phyloP scores from a whole-genome alignment of 2,113 vertebrate species.

The Rhinoderma darwinii region DNA sequence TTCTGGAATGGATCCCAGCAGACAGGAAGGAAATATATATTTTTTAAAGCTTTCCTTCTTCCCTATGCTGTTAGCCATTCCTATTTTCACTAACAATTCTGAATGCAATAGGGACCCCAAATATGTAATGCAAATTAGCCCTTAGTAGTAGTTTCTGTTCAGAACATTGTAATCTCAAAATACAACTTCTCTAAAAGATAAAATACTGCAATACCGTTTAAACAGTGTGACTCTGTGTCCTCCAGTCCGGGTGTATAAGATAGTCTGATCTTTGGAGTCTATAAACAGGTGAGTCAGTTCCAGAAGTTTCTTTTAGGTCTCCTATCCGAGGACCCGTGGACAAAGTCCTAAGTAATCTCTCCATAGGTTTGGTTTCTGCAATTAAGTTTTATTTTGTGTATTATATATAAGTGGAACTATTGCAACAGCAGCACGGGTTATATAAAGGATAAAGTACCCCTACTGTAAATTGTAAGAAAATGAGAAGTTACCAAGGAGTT shows the following conservation, averaged over 20 bases:
- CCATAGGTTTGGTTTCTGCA: constrained; percentile 41
- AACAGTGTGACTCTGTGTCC: background rate
- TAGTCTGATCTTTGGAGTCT: constrained; percentile 24
- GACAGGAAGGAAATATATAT: background rate
- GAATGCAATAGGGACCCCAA: background rate
- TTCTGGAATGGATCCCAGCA: background rate
- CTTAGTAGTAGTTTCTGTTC: background rate
- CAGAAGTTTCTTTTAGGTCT: background rate
- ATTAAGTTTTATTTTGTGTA: background rate
- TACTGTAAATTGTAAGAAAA: too few species aligned
- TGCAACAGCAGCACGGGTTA: background rate
- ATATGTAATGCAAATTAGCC: background rate
- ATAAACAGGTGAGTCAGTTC: background rate
- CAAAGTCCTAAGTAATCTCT: constrained; percentile 31
- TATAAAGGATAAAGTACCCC: too few species aligned
- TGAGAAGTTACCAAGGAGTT: background rate
- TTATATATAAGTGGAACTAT: background rate
- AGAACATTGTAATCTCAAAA: background rate
- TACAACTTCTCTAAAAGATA: background rate
- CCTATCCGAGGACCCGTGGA: background rate
- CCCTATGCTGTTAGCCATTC: background rate
- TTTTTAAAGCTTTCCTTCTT: background rate
- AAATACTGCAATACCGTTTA: background rate
- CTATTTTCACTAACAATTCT: background rate
- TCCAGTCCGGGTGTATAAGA: constrained; percentile 52